A percentile compares a stretch with the other conserved stretches of the same genome.
phyloP scores from a whole-genome alignment of 2,113 vertebrate species.

The Chauna torquata region DNA sequence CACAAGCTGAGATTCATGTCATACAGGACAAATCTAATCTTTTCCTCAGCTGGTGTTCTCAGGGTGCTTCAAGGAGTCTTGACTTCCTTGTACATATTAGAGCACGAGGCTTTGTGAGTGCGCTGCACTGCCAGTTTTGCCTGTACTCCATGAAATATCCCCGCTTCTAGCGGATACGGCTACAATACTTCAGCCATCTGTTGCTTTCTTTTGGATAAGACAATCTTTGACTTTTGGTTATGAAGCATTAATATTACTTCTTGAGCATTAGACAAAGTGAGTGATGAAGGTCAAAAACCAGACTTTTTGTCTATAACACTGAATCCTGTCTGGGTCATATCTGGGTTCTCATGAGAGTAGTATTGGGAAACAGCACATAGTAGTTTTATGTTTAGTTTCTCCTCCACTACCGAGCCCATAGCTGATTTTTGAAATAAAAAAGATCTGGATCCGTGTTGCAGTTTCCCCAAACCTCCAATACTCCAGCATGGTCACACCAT shows the following conservation, averaged over 20 bases:
- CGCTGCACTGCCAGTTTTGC: neutral
- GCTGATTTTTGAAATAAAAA: neutral
- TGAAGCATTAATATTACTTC: neutral
- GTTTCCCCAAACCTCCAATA: neutral
- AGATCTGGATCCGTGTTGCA: neutral
- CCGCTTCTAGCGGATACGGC: neutral
- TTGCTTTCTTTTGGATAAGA: neutral
- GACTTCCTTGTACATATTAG: neutral
- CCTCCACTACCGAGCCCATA: too few relatives aligned
- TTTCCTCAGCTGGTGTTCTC: neutral
- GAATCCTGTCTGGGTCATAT: neutral
- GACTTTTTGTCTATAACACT: neutral
- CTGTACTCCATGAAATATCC: neutral
- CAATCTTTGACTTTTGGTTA: neutral
- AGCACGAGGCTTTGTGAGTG: neutral
- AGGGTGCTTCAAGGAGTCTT: neutral
- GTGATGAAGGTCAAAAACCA: neutral
- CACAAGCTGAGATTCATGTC: neutral
- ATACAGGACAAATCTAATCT: neutral
- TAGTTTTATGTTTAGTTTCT: neutral
- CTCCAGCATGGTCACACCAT: neutral
- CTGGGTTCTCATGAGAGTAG: neutral
- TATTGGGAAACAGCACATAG: neutral
- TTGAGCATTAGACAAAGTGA: neutral
- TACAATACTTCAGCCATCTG: neutral